These are phyloP conservation scores for Callinectes sapidus DNA, from an alignment of 2,888 invertebrate genomes.

Conservation along the genomic window DNA sequence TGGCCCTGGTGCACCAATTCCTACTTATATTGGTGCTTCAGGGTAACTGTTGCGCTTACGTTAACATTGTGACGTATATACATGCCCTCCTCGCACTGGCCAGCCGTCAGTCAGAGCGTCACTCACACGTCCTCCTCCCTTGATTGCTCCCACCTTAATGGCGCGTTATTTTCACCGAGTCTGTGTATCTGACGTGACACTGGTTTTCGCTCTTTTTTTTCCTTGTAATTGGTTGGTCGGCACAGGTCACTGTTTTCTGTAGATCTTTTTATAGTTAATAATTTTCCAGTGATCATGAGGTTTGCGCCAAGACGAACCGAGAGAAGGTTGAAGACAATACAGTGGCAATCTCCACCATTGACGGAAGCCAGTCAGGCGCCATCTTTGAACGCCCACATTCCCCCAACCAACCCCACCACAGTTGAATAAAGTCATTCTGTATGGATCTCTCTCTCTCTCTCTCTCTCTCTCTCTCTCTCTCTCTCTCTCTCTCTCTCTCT, in stretches of 20 bases:
- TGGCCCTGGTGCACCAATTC: not conserved
- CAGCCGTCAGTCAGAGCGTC: not conserved
- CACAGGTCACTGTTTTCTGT: not conserved
- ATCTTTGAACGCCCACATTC: no score
- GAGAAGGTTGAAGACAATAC: no score
- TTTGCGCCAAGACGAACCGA: not conserved
- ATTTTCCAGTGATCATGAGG: not conserved
- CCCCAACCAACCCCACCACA: no score
- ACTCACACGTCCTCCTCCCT: not conserved
- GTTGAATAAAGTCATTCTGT: no score
- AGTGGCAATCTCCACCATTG: no score
- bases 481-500: not conserved
- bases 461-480: no score
- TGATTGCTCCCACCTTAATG: not conserved
- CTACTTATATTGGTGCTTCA: not conserved
- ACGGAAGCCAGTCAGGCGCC: no score
- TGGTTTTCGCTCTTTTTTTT: not conserved
- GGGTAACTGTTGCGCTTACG: not conserved
- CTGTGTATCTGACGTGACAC: not conserved
- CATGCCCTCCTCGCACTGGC: not conserved
- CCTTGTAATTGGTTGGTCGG: not conserved
- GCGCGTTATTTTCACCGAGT: not conserved
- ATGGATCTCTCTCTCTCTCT: no score
- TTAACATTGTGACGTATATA: not conserved
- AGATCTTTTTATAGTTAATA: not conserved